Conservation (phyloP, 2,888 invertebrate species). For the Pseudococcus longispinus region DNA sequence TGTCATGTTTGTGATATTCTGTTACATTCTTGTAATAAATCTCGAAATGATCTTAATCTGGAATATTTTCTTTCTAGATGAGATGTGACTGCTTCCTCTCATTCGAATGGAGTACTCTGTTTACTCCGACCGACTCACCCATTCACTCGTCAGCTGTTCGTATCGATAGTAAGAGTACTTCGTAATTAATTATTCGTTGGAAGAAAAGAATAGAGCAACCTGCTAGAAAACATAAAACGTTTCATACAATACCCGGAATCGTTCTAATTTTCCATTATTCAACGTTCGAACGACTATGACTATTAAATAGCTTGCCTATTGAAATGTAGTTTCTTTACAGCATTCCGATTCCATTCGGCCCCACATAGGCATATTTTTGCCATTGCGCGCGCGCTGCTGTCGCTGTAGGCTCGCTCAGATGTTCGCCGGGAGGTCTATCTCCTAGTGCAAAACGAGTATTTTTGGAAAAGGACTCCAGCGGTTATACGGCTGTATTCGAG, state of each 20-base stretch:
- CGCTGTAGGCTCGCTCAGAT: constrained; percentile 10
- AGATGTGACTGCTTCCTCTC: too few species aligned
- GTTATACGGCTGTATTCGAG: too few species aligned
- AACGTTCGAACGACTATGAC: neutral
- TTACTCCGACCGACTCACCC: too few species aligned
- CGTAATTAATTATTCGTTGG: too few species aligned
- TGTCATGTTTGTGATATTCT: too few species aligned
- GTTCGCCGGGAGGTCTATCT: neutral
- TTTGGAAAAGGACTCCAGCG: neutral
- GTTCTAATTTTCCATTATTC: neutral
- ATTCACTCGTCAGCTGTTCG: too few species aligned
- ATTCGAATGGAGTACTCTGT: too few species aligned
- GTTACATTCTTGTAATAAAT: too few species aligned
- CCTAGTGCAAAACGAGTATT: neutral
- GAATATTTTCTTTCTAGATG: too few species aligned
- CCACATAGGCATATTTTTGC: neutral
- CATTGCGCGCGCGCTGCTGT: neutral
- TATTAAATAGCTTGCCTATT: neutral
- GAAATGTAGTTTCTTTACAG: neutral
- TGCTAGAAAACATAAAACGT: neutral
- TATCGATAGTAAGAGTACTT: too few species aligned
- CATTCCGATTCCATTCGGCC: neutral
- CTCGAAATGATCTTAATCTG: too few species aligned
- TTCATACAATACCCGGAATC: neutral
- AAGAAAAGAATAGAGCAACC: too few species aligned